phyloP scores from a whole-genome alignment of 2,888 invertebrate species.

The Cataglyphis livida region DNA sequence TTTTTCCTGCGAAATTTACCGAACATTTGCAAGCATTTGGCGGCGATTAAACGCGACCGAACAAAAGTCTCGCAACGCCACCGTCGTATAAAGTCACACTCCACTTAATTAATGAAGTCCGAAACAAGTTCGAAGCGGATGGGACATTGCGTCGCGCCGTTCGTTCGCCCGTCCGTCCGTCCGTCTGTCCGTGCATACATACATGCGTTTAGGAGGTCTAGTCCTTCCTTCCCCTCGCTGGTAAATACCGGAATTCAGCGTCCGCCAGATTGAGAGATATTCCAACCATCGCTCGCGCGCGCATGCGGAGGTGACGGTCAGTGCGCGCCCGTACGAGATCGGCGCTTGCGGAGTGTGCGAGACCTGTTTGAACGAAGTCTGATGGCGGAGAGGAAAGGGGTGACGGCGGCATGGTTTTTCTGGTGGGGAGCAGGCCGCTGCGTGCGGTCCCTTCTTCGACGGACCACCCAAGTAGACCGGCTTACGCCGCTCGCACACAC shows the following conservation, averaged over 20 bases:
- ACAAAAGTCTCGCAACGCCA: background rate
- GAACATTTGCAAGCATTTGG: background rate
- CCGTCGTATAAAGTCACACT: conserved; percentile 15
- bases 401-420: conserved; percentile 78
- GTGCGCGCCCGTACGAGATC: conserved; percentile 69
- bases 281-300: conserved; percentile 75
- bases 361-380: conserved; percentile 63
- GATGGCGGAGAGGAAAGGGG: conserved; percentile 20
- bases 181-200: conserved; percentile 2
- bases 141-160: background rate
- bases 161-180: conserved; percentile 13
- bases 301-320: conserved; percentile 67
- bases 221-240: conserved; percentile 51
- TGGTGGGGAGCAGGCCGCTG: conserved; percentile 83
- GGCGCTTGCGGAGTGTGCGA: conserved; percentile 60
- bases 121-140: background rate
- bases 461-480: conserved; percentile 85
- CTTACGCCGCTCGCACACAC: conserved; percentile 78
- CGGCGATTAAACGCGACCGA: background rate
- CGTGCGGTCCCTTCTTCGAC: conserved; percentile 85
- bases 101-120: conserved; percentile 39
- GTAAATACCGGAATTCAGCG: conserved; percentile 82
- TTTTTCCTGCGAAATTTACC: background rate
- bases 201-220: conserved; percentile 39
- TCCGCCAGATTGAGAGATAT: conserved; percentile 85